phyloP scores from a whole-genome alignment of 2,797 vertebrate species.

The Cuculus canorus region DNA sequence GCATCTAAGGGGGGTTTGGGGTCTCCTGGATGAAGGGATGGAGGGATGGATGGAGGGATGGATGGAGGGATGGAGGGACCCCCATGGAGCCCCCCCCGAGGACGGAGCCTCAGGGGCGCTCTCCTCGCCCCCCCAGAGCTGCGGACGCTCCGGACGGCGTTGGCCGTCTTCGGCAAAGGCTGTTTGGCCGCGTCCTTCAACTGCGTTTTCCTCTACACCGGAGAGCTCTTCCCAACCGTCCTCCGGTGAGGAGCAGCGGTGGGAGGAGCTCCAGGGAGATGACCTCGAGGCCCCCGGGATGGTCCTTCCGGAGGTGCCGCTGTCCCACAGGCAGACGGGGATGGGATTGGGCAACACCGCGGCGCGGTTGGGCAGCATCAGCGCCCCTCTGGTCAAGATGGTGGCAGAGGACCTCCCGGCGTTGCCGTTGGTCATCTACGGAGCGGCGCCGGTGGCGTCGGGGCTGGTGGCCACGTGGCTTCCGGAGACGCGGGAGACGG shows the following conservation, averaged over 20 bases:
- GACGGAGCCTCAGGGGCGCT: no score
- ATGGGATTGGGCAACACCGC: conserved; percentile 80
- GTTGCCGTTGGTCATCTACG: conserved; percentile 82
- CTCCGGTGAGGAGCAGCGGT: conserved; percentile 39
- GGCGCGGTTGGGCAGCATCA: conserved; percentile 83
- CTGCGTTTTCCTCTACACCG: neutral
- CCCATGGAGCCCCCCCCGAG: no score
- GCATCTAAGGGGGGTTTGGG: no score
- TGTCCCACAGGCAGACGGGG: conserved; percentile 24
- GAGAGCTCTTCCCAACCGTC: conserved; percentile 7
- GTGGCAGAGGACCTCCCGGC: conserved; percentile 77
- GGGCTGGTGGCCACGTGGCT: conserved; percentile 76
- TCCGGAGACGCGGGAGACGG: conserved; percentile 80
- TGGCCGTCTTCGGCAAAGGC: neutral
- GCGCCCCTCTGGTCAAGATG: conserved; percentile 80
- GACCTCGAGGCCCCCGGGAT: rapidly evolving
- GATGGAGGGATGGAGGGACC: no score
- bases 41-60: no score
- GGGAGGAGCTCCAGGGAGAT: no score
- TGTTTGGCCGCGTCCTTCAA: conserved; percentile 7
- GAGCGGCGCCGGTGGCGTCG: conserved; percentile 71
- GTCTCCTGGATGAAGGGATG: no score
- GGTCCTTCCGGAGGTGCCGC: no score
- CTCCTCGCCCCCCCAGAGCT: neutral
- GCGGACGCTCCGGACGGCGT: neutral